phyloP scores from a whole-genome alignment of 2,888 invertebrate genomes.

The Trachelus troglodyta region DNA sequence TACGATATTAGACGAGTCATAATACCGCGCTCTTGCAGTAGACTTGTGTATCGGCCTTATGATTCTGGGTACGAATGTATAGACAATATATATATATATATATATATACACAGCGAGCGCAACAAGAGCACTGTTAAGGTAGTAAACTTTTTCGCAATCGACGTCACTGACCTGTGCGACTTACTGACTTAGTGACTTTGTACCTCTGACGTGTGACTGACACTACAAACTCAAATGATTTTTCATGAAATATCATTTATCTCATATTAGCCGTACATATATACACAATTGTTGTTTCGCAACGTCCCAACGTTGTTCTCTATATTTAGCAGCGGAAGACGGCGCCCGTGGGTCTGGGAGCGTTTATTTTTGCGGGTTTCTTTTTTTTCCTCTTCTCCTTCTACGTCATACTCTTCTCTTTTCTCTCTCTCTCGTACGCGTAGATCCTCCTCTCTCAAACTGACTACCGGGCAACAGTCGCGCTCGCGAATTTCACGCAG shows the following conservation, averaged over 20 bases:
- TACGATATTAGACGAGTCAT: not conserved
- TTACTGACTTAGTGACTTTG: not conserved
- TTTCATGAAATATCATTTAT: not conserved
- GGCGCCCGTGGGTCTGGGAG: not conserved
- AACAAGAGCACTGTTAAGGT: slow-evolving; percentile 13
- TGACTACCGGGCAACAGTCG: slow-evolving; percentile 8
- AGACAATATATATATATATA: too few species aligned
- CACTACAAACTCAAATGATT: not conserved
- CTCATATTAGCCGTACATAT: not conserved
- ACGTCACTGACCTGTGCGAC: slow-evolving; percentile 48
- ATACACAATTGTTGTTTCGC: not conserved
- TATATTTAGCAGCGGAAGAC: slow-evolving; percentile 2
- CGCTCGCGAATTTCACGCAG: slow-evolving; percentile 14
- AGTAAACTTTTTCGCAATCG: slow-evolving; percentile 45
- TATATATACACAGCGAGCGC: not conserved
- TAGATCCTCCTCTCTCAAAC: slow-evolving; percentile 5
- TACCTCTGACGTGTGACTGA: not conserved
- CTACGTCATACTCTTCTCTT: not conserved
- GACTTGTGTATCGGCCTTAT: not conserved
- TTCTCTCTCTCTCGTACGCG: not conserved
- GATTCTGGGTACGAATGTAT: not conserved
- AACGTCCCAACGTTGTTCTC: not conserved
- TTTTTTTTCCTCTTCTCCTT: not conserved
- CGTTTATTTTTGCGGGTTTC: slow-evolving; percentile 16
- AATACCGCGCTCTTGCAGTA: not conserved